Percentiles rank a stretch among this genome's conserved stretches.
Evolutionary conservation across 1,140 invertebrate species (phyloP).

Genomic region (Pectinophora gossypiella): DNA sequence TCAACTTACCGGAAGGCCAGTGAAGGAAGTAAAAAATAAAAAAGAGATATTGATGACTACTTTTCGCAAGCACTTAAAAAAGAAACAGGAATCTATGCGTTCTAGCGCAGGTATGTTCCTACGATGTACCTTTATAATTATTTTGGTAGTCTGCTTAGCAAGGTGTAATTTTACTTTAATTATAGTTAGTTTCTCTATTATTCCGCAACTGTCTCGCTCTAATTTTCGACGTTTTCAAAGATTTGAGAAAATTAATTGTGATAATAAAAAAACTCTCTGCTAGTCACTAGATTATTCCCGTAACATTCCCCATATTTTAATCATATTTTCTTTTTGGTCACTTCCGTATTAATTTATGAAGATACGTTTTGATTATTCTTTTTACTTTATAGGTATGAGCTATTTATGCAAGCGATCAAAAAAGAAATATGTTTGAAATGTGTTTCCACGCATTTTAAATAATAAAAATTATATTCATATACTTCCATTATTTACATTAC

Average conservation of each 20-base stretch:
- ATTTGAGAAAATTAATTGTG: too few species aligned
- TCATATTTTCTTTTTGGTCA: too few species aligned
- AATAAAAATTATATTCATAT: constrained; percentile 5
- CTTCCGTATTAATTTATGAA: too few species aligned
- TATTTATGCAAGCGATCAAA: constrained; percentile 5
- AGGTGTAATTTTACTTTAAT: not conserved
- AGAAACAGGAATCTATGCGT: constrained; percentile 14
- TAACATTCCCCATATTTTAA: too few species aligned
- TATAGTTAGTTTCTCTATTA: not conserved
- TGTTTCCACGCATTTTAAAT: not conserved
- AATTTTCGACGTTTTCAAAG: too few species aligned
- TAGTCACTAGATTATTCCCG: too few species aligned
- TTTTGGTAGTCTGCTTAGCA: not conserved
- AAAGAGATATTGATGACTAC: constrained; percentile 19
- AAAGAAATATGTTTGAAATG: not conserved
- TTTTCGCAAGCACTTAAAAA: constrained; percentile 18
- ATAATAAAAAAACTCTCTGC: too few species aligned
- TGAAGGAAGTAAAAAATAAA: constrained; percentile 19
- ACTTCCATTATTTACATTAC: constrained; percentile 2
- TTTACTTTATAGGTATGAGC: not conserved
- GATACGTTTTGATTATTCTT: not conserved
- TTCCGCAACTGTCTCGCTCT: too few species aligned
- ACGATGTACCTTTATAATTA: not conserved
- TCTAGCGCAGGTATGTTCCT: constrained; percentile 15
- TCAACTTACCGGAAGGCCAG: constrained; percentile 1